Evolutionary conservation across 2,113 vertebrate species (phyloP), one percentile per base, ranked within the genome.

Genomic region (Bolborhynchus lineola): DNA sequence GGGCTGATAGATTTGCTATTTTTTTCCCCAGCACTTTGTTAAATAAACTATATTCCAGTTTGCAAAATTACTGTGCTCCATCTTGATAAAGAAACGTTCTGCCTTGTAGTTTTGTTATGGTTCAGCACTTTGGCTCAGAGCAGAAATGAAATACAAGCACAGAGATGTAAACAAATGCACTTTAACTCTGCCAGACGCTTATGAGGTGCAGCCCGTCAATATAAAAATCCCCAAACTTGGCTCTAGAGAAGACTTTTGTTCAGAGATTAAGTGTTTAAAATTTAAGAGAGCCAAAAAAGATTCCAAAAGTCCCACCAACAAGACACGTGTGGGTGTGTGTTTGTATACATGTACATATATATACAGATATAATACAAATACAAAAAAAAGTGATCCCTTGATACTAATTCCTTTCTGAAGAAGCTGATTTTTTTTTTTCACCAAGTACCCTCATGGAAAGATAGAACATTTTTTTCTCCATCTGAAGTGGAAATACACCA

Each of bases 61-160:
- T 35, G 29, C 62, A 84, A 76, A 85, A 90, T 90, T 82, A 82
- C 60, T 19, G 20, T 59, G 41, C 35, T 88, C 71, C 63, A 28
- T 94, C 88, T 96, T 95, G 63, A 76, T 55, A 94, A 95, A 47
- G 46, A 91, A 88, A 50, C 25, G 21, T 67, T 93, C 71, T 90
- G 77, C 15, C n/a, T 44, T 65, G 42, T 82, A 55, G 42, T 84
- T 95, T 87, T 93, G 78, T 59, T 82, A 94, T 16, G 63, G 77
- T 84, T 75, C 87, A 93, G 81, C 87, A 86, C 77, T 83, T 75
- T 83, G 57, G 47, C 50, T 93, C 72, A 67, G 57, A 89, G 76
- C 13, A 89, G 82, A 96, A 90, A 82, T 69, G 6, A 95, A 95
- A 93, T 89, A 76, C 21, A 46, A 96, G 82, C 63, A 64, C 5